Evolutionary conservation across 2,797 vertebrate species (phyloP), one percentile per base, ranked within the genome.

Genomic region (Oceanodroma leucorhoa): DNA sequence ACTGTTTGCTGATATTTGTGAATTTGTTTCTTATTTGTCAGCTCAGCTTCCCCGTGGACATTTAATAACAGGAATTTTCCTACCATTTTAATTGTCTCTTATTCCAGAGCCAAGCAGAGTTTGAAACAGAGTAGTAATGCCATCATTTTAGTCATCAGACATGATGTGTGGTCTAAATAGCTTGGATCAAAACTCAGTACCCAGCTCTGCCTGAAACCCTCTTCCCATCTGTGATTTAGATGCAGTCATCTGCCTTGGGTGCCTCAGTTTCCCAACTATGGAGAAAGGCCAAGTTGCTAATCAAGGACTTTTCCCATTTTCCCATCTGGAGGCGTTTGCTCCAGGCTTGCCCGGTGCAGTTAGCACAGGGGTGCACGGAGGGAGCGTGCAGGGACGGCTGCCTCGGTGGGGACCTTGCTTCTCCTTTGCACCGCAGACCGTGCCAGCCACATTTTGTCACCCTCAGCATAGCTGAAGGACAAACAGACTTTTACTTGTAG

Each of bases 251-350:
- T 87, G 78, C 64, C 55, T 54, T 30, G 38, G 15, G 46, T 92
- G 84, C 95, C 93, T 95, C 91, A 82, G 93, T 92, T 92, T 94
- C 96, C 95, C 78, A n/a, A 55, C 62, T 24, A 21, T 51, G 78
- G 62, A 72, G 58, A 55, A 36, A 83, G 75, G 50, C 73, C 87
- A 92, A n/a, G 51, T 3, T 40, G 48, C 45, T 86, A 48, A 72
- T 61, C 57, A 58, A 60, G 58, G 87, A 57, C 57, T 76, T 38
- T n/a, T 72, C 43, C 72, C 41, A 41, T 60, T n/a, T 38, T 51
- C 58, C 66, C 14, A 1, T 34, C 51, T 27, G 48, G 75, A 78
- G 71, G n/a, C 1, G 8, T 57, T 84, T 57, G 40, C 40, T 89
- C 64, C 71, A n/a, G 55, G 27, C 40, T 43, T 27, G 61, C 61